phyloP scores from a whole-genome alignment of 2,888 invertebrate genomes.

The Galerucella pusilla region DNA sequence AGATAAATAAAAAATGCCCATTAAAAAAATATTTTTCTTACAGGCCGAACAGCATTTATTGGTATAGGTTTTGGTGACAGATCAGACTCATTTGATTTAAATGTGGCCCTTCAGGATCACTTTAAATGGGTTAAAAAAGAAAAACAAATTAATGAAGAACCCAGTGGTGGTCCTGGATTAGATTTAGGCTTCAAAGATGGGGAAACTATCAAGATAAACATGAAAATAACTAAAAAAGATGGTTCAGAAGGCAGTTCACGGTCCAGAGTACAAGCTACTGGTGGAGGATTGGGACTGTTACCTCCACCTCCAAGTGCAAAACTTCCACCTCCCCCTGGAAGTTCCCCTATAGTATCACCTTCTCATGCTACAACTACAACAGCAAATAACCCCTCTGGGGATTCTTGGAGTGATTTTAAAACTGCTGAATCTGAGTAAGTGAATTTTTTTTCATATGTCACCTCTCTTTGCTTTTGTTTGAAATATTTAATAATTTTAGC shows the following conservation, averaged over 20 bases:
- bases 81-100: slow-evolving; percentile 98
- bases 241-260: slow-evolving; percentile 79
- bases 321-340: slow-evolving; percentile 81
- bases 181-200: slow-evolving; percentile 99
- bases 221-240: slow-evolving; percentile 96
- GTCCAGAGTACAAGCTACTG: slow-evolving; percentile 70
- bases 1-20: background rate
- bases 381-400: slow-evolving; percentile 62
- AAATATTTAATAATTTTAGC: background rate
- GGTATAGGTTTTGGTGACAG: slow-evolving; percentile 98
- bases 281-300: slow-evolving; percentile 68
- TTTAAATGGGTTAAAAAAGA: slow-evolving; percentile 93
- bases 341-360: slow-evolving; percentile 81
- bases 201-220: slow-evolving; percentile 99
- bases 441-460: too few relatives aligned
- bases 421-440: slow-evolving; percentile 67
- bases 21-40: slow-evolving; percentile 14
- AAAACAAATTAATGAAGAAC: slow-evolving; percentile 84
- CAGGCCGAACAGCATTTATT: slow-evolving; percentile 90
- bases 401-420: slow-evolving; percentile 86
- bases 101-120: slow-evolving; percentile 98
- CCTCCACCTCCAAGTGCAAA: slow-evolving; percentile 86
- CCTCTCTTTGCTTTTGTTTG: background rate
- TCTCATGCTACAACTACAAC: slow-evolving; percentile 67
- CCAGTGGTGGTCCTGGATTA: slow-evolving; percentile 82